Base-by-base conservation (phyloP, 2,113 vertebrate genomes). In the Thermophis baileyi region DNA sequence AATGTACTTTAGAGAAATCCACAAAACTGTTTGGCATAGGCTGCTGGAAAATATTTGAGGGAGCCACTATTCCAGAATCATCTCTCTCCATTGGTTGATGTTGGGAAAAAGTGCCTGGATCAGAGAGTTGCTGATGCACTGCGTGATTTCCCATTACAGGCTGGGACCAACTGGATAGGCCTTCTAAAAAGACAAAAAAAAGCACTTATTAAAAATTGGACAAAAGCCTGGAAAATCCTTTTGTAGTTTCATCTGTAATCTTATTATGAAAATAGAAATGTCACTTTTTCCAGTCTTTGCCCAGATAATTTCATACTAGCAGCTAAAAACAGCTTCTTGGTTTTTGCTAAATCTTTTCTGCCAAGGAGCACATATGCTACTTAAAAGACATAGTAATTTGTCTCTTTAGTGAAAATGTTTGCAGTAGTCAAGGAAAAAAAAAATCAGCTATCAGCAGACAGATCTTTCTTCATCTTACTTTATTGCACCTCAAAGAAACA, bases 51-150 rank as follows among this genome's bases (percentile, higher is more conserved):
- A 98, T 98, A 97, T 99, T 99, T 4, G 99, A 98, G 54, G 99
- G 99, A 96, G 99, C 99, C 95, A 99, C 98, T 74, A 99, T 99
- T 97, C 99, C 99, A 25, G 99, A 99, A 97, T 99, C 99, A 91
- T 99, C 99, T 97, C 99, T 98, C 96, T 99, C 99, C 99, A 99
- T 98, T 50, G 99, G 98, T 96, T 99, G 99, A 98, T 99, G 99
- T 97, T 99, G 99, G 92, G 99, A 99, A 97, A 99, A 99, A 1
- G 98, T 98, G 5, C 98, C 98, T 2, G 99, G 98, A 93, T 99
- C 99, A 0, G 98, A 98, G 92, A 99, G 97, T 95, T 99, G 99
- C 94, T 99, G 99, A 97, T 99, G 99, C 96, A 99, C 98, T 88
- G 99, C 98, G 94, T 99, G 99, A 93, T 98, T 99, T 96, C 98